Conservation (phyloP, 1,140 invertebrate genomes). For the Medauroidea extradentata region DNA sequence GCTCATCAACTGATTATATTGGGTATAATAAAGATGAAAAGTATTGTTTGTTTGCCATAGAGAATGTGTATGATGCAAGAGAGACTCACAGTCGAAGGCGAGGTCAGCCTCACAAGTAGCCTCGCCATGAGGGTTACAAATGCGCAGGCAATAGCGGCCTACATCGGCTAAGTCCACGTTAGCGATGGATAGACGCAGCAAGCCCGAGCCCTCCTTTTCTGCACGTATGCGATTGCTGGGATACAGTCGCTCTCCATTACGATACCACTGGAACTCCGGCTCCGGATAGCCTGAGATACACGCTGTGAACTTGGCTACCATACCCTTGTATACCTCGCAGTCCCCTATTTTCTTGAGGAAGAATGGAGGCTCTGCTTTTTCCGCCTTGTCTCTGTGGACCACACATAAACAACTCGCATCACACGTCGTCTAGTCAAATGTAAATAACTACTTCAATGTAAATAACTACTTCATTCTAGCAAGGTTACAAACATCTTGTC, state of each 20-base stretch:
- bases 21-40: no score
- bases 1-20: no score
- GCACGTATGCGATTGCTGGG: conserved; percentile 75
- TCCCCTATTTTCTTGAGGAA: conserved; percentile 88
- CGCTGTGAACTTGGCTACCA: conserved; percentile 88
- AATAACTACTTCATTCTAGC: background rate
- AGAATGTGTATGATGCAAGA: no score
- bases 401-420: conserved; percentile 68
- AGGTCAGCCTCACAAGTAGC: conserved; percentile 76
- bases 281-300: conserved; percentile 80
- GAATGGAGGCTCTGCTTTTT: conserved; percentile 74
- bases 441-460: no score
- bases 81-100: conserved; percentile 75
- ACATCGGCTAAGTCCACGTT: conserved; percentile 70
- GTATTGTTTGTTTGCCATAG: no score
- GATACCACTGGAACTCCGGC: conserved; percentile 80
- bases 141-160: conserved; percentile 75
- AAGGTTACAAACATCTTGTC: conserved; percentile 69
- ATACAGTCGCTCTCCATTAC: conserved; percentile 72
- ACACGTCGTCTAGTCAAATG: no score
- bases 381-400: conserved; percentile 56
- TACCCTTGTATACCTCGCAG: conserved; percentile 79
- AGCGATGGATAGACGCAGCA: conserved; percentile 71
- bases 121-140: conserved; percentile 78
- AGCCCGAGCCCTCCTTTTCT: conserved; percentile 73